These are phyloP conservation scores for Heliconius eleuchia DNA, from an alignment of 1,140 invertebrate genomes.

Conservation along the genomic window DNA sequence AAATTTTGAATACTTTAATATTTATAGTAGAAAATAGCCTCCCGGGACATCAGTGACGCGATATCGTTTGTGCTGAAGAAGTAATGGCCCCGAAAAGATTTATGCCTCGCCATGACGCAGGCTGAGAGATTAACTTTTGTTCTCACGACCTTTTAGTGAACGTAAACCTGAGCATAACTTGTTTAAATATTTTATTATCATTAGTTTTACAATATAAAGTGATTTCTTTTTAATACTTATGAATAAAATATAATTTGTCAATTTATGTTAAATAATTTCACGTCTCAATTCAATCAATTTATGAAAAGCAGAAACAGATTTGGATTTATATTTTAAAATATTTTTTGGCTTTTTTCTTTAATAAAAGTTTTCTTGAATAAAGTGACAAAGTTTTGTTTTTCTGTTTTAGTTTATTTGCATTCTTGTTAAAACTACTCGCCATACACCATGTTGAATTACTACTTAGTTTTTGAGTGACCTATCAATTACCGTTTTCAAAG, in stretches of 20 bases:
- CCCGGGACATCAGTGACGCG: conserved; percentile 18
- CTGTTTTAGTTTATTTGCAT: background rate
- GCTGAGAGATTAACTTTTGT: conserved; percentile 42
- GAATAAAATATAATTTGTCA: no score
- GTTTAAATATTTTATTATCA: background rate
- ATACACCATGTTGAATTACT: background rate
- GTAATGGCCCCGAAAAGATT: conserved; percentile 53
- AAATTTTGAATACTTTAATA: conserved; percentile 10
- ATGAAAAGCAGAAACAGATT: no score
- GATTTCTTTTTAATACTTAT: background rate
- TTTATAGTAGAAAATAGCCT: conserved; percentile 17
- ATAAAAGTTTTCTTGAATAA: no score
- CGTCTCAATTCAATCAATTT: no score
- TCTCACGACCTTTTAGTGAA: conserved; percentile 33
- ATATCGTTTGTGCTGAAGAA: conserved; percentile 40
- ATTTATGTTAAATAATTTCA: no score
- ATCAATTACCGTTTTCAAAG: no score
- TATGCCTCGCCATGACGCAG: conserved; percentile 35
- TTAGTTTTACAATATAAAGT: background rate
- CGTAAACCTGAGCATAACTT: background rate
- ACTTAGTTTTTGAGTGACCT: no score
- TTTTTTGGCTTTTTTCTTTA: no score
- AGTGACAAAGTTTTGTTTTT: background rate
- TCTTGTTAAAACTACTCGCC: no score
- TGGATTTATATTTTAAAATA: no score